Percentiles rank a stretch among this genome's conserved stretches.
phyloP scores from a whole-genome alignment of 2,888 invertebrate genomes.

The Noctua pronuba region DNA sequence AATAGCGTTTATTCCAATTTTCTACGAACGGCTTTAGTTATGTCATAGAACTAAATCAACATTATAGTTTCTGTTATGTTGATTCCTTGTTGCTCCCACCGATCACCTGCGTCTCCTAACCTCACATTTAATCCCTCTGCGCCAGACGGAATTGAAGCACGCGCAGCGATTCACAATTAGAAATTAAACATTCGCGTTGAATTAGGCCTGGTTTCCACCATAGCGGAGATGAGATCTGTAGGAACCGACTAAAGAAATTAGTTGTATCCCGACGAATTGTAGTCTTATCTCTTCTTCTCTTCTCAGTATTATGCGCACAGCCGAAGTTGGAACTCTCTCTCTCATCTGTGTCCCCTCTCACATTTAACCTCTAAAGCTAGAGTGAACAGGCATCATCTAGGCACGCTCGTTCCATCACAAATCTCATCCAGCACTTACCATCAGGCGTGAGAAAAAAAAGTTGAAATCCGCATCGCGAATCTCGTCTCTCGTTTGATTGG shows the following conservation, averaged over 20 bases:
- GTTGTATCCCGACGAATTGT: too few relatives aligned
- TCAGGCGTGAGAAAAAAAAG: too few relatives aligned
- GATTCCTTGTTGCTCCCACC: too few relatives aligned
- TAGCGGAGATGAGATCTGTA: not conserved
- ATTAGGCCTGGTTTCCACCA: conserved; percentile 33
- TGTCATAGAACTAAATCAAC: not conserved
- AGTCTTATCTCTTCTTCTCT: too few relatives aligned
- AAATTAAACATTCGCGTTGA: conserved; percentile 74
- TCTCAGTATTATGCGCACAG: too few relatives aligned
- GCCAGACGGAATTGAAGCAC: conserved; percentile 67
- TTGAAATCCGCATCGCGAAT: not conserved
- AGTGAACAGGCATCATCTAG: too few relatives aligned
- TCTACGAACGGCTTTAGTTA: not conserved
- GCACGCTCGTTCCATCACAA: too few relatives aligned
- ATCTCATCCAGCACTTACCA: too few relatives aligned
- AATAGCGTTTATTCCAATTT: not conserved
- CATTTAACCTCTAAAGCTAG: too few relatives aligned
- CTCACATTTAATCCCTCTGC: conserved; percentile 63
- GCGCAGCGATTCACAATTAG: conserved; percentile 72
- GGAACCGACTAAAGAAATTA: not conserved
- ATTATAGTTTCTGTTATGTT: conserved; percentile 31
- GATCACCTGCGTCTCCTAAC: conserved; percentile 48
- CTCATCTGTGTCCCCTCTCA: too few relatives aligned
- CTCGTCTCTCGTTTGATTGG: not conserved
- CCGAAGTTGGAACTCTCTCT: too few relatives aligned